Evolutionary conservation across 2,113 vertebrate species (phyloP), one percentile per base, ranked within the genome.

Genomic region (Vulpes lagopus): DNA sequence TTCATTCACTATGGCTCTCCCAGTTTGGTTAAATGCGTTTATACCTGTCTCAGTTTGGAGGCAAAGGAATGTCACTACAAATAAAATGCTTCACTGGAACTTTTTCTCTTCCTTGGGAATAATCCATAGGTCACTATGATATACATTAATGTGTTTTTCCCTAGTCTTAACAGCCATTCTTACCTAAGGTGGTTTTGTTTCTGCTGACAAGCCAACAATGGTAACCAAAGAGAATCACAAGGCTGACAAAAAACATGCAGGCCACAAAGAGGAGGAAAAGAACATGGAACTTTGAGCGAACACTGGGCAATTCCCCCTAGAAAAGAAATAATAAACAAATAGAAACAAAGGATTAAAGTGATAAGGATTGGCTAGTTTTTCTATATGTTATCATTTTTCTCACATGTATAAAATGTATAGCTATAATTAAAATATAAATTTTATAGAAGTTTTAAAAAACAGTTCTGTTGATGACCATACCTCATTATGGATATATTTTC

Each of bases 191-290:
- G 62, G 99, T 99, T 98, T 99, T 99, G 99, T 99, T 99, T 97
- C 99, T 99, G 95, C 99, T 99, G 84, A 99, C 99, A 11, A 99
- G 98, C 99, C 99, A 99, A 97, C 99, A 99, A 90, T 99, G 99
- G 97, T 99, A 99, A 94, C 99, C 99, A 97, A 99, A 99, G 32
- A 99, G 99, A 98, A 99, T 99, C 99, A 99, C 99, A 91, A 99
- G 99, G 99, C 99, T 99, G 53, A 99, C 99, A 32, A 99, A 99
- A 98, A 99, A 99, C 99, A 99, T 99, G 98, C 99, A 98, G 0
- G 99, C 99, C 98, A 99, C 99, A 94, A 99, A 99, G 98, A 99
- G 99, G 71, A 99, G 99, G 98, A 99, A 99, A 94, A 99, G 99
- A 83, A 99, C 99, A 8, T 99, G 99, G 97, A 99, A 99, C 98